Conservation (phyloP, 2,113 vertebrate species). For the Pungitius pungitius region DNA sequence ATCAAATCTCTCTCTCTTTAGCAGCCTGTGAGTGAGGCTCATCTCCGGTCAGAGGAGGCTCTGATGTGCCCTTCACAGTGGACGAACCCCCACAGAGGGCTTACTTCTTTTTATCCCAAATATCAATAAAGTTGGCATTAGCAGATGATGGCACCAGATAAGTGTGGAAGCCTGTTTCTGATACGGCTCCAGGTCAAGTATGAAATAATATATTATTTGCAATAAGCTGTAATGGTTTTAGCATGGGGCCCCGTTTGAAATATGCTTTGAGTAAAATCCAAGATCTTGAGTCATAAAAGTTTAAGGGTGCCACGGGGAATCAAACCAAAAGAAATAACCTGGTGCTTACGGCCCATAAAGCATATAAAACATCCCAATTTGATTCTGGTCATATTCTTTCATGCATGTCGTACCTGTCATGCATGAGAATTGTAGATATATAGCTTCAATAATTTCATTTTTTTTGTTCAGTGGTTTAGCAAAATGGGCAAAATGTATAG, state of each 20-base stretch:
- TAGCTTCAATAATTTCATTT: no score
- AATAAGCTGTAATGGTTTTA: conserved; percentile 6
- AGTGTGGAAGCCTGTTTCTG: conserved; percentile 45
- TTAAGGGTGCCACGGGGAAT: background rate
- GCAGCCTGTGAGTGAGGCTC: conserved; percentile 29
- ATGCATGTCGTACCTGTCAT: background rate
- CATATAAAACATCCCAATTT: background rate
- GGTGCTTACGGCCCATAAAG: background rate
- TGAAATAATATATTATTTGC: background rate
- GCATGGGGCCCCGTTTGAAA: conserved; percentile 8
- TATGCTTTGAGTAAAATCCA: conserved; percentile 1
- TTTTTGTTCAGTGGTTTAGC: no score
- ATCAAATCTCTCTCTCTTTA: conserved; percentile 20
- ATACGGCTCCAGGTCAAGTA: conserved; percentile 40
- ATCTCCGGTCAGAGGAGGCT: conserved; percentile 37
- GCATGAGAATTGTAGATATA: no score
- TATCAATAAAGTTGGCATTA: conserved; percentile 55
- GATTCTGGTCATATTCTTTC: background rate
- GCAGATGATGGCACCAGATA: conserved; percentile 40
- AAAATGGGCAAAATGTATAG: no score
- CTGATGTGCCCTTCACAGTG: conserved; percentile 62
- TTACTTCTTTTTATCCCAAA: conserved; percentile 58
- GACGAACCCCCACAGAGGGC: conserved; percentile 37
- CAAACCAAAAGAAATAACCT: background rate
- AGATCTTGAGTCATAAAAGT: background rate